Base-by-base conservation (phyloP, 1,140 invertebrate species). In the Globodera ellingtonae region DNA sequence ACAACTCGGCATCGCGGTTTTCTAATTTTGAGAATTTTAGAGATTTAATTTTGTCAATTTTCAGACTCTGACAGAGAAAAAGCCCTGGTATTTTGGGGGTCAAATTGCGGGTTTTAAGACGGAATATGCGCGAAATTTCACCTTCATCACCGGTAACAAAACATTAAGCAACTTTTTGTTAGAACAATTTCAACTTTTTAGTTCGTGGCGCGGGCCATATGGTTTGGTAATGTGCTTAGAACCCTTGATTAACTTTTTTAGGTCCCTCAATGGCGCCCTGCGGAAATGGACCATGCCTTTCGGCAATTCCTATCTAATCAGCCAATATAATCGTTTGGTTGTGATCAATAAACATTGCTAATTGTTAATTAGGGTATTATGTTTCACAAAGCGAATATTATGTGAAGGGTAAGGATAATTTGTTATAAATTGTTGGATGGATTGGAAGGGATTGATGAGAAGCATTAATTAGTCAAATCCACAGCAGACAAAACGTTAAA, bases 181-280 rank as follows among this genome's bases (percentile, higher is more conserved):
- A 6, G 6, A 2, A 66, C 8, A 75, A 18, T 47, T 46, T 74
- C 56, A 47, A 9, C 13, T 13, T 44, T 77, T 48, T n/a, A 77
- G 78, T 87, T 44, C 82, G 82, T n/a, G 86, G 86, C 13, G 84
- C 86, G 6, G 86, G 86, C 74, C 91, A 92, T 85, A 92, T 92
- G 91, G 92, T 65, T 69, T 21, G 69, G 44, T n/a, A 7, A 10
- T 21, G 7, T n/a, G 18, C 0, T 13, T 5, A 15, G 48, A 15
- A 35, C 3, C n/a, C n/a, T 77, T 50, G 9, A 35, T 15, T 15
- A 67, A 46, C 24, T 77, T 62, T 65, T 44, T 66, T 52, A 77
- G 75, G 75, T 77, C 48, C 92, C 92, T 2, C 89, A 90, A 84
- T 91, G 92, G 86, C 89, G 90, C 82, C 91, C 91, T 67, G 85